phyloP scores from a whole-genome alignment of 1,140 invertebrate genomes.

The Littorina saxatilis region DNA sequence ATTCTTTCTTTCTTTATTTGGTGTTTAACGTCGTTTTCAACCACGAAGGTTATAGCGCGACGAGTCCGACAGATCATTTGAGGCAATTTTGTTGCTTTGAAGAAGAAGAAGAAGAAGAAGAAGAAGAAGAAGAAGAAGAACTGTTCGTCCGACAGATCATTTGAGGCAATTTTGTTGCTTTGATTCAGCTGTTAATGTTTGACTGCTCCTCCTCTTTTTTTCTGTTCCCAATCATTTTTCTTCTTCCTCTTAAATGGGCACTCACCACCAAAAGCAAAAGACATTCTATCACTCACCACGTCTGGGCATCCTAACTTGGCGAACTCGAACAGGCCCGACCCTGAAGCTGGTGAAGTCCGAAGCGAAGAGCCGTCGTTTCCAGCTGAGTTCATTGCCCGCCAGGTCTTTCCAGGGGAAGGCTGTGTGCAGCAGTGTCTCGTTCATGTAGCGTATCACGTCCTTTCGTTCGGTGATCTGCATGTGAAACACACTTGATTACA shows the following conservation, averaged over 20 bases:
- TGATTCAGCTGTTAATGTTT: too few species aligned
- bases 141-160: too few species aligned
- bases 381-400: conserved; percentile 41
- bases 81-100: not conserved
- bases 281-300: conserved; percentile 1
- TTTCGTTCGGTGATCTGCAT: conserved; percentile 39
- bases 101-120: too few species aligned
- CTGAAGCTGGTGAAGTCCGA: conserved; percentile 50
- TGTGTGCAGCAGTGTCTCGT: conserved; percentile 42
- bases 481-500: too few species aligned
- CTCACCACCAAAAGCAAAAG: not conserved
- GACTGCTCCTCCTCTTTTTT: too few species aligned
- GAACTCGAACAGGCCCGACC: conserved; percentile 55
- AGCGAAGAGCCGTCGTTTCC: conserved; percentile 43
- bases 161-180: too few species aligned
- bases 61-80: not conserved
- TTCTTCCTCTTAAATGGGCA: too few species aligned
- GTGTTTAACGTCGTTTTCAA: too few species aligned
- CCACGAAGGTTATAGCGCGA: too few species aligned
- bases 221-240: too few species aligned
- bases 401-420: conserved; percentile 50
- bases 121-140: too few species aligned
- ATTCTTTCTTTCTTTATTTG: too few species aligned
- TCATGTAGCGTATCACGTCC: conserved; percentile 44
- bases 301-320: conserved; percentile 53